A percentile compares a stretch with the other conserved stretches of the same genome.
These are phyloP conservation scores for Drosophila trapezifrons DNA, from an alignment of 1,140 invertebrate species.

Conservation along the genomic window DNA sequence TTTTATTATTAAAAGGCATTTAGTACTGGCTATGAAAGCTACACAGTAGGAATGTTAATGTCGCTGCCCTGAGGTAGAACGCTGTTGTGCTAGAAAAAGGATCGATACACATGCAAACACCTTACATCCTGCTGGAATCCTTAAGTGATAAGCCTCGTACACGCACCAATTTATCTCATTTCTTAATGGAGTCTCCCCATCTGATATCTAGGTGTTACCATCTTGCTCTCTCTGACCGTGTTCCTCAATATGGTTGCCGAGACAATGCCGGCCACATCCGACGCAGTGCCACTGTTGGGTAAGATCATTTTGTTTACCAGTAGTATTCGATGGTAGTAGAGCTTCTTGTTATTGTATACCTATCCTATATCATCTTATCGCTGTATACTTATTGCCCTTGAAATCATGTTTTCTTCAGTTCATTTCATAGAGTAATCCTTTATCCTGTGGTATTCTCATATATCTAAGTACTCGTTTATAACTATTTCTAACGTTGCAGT, in stretches of 20 bases:
- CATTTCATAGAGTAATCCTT: constrained; percentile 39
- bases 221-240: constrained; percentile 99
- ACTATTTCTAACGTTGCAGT: constrained; percentile 58
- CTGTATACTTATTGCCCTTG: constrained; percentile 58
- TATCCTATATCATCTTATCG: constrained; percentile 34
- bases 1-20: no score
- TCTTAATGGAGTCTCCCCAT: constrained; percentile 26
- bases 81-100: no score
- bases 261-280: constrained; percentile 96
- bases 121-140: not conserved
- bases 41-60: no score
- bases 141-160: not conserved
- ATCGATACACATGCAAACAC: no score
- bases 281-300: constrained; percentile 90
- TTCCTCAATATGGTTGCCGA: constrained; percentile 98
- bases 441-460: constrained; percentile 32
- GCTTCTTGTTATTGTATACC: constrained; percentile 51
- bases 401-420: constrained; percentile 53
- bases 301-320: constrained; percentile 78
- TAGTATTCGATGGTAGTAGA: constrained; percentile 42
- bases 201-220: constrained; percentile 94
- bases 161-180: not conserved
- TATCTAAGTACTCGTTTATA: constrained; percentile 32
- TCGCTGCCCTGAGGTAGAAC: not conserved
- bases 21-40: no score